Conservation (phyloP, 1,140 invertebrate genomes). For the Stegodyphus dumicola region DNA sequence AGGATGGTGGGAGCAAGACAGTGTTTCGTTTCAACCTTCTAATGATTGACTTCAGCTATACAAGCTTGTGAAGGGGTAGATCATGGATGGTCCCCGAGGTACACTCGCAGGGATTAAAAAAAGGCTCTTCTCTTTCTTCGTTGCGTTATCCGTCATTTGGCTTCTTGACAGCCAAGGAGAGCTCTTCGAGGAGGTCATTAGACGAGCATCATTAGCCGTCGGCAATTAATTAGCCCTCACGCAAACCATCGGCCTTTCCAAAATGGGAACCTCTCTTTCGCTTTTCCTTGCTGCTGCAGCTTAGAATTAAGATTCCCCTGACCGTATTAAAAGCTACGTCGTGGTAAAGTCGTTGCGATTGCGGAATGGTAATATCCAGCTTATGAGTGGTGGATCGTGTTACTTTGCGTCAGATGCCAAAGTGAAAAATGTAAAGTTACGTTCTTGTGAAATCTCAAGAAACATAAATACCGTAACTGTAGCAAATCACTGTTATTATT, state of each 20-base stretch:
- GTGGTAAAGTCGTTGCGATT: too few relatives aligned
- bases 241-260: constrained; percentile 16
- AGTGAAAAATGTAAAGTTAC: neutral
- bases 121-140: neutral
- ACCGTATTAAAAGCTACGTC: too few relatives aligned
- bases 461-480: too few relatives aligned
- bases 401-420: neutral
- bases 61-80: neutral
- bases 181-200: constrained; percentile 41
- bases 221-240: constrained; percentile 54
- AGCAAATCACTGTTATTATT: too few relatives aligned
- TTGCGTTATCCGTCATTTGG: constrained; percentile 39
- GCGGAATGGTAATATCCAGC: too few relatives aligned
- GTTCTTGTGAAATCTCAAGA: too few relatives aligned
- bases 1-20: neutral
- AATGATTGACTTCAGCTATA: too few relatives aligned
- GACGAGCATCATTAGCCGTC: constrained; percentile 46
- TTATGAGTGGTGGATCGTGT: neutral
- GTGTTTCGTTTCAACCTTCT: neutral
- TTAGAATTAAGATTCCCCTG: neutral
- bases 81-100: neutral
- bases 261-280: neutral
- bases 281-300: neutral
- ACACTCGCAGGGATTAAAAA: neutral
- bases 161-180: constrained; percentile 41